phyloP scores from a whole-genome alignment of 2,888 invertebrate genomes.

The Hofmannophila pseudospretella region DNA sequence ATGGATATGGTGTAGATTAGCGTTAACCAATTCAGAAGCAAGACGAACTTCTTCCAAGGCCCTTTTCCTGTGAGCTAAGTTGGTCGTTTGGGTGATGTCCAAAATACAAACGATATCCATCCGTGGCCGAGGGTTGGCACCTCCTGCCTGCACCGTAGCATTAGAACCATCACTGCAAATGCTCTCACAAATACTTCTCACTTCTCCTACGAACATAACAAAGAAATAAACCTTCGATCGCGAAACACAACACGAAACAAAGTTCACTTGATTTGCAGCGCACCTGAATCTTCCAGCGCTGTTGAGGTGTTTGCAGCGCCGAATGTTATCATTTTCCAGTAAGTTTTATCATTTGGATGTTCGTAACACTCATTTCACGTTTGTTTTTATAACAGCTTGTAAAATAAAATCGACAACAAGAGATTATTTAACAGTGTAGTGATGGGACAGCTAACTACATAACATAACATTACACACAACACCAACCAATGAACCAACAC shows the following conservation, averaged over 20 bases:
- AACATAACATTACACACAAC: too few species aligned
- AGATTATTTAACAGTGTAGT: constrained; percentile 65
- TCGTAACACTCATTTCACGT: constrained; percentile 43
- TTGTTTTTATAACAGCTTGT: constrained; percentile 40
- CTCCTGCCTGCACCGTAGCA: constrained; percentile 65
- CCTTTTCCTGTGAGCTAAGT: constrained; percentile 85
- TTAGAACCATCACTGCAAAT: constrained; percentile 74
- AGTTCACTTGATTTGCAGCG: constrained; percentile 32
- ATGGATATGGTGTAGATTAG: constrained; percentile 89
- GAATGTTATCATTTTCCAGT: constrained; percentile 69
- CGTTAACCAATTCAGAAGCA: constrained; percentile 87
- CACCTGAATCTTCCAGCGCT: constrained; percentile 67
- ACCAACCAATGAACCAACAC: constrained; percentile 8
- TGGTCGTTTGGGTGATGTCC: constrained; percentile 85
- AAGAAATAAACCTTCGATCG: constrained; percentile 1
- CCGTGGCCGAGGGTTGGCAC: constrained; percentile 73
- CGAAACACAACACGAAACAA: constrained; percentile 28
- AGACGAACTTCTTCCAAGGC: constrained; percentile 91
- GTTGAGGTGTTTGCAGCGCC: constrained; percentile 59
- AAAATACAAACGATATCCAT: constrained; percentile 95
- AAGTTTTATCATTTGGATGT: constrained; percentile 58
- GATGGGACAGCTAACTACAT: constrained; percentile 29
- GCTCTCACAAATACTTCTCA: constrained; percentile 73
- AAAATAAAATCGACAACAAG: constrained; percentile 41
- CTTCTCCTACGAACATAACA: constrained; percentile 50